Evolutionary conservation across 1,140 invertebrate species (phyloP), one percentile per base, ranked within the genome.

Genomic region (Dendrolimus punctatus): DNA sequence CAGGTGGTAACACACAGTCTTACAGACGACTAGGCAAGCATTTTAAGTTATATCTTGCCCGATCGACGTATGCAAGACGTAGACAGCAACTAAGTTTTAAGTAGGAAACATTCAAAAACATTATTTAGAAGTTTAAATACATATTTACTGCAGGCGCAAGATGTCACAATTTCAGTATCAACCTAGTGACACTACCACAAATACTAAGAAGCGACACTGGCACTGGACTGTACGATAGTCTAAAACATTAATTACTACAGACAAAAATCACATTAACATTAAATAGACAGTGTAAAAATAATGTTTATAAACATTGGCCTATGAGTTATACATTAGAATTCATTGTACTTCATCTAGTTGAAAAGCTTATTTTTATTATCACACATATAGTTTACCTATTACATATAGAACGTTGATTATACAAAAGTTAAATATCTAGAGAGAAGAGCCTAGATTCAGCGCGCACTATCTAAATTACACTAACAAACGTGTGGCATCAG

Each of bases 281-380:
- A 68, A 67, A 75, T 77, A 84, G 76, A 84, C 73, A 81, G 81
- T 85, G 81, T 85, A 85, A 85, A 85, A 85, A 85, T 83, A 81
- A 85, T 81, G 69, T 77, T 80, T 76, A 79, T 82, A 80, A 81
- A 81, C 73, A 80, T 85, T 80, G 80, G 74, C 80, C 80, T 85
- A 83, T 76, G 71, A 74, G 72, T 76, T 69, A 78, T 62, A 68
- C 68, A 73, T 81, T 73, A 80, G 70, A 82, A 73, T 82, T 82
- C 76, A 85, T 85, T 83, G 80, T 85, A 80, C 76, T 82, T 73
- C 68, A 79, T 71, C 80, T 84, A 85, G 66, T 81, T 80, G 73
- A 70, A 81, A 83, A 85, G 82, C 82, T 83, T 85, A 85, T 72
- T 66, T 63, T 75, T 82, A 85, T 82, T 85, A 85, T 85, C 82